Base-by-base conservation (phyloP, 1,140 invertebrate species). In the Archegozetes longisetosus region DNA sequence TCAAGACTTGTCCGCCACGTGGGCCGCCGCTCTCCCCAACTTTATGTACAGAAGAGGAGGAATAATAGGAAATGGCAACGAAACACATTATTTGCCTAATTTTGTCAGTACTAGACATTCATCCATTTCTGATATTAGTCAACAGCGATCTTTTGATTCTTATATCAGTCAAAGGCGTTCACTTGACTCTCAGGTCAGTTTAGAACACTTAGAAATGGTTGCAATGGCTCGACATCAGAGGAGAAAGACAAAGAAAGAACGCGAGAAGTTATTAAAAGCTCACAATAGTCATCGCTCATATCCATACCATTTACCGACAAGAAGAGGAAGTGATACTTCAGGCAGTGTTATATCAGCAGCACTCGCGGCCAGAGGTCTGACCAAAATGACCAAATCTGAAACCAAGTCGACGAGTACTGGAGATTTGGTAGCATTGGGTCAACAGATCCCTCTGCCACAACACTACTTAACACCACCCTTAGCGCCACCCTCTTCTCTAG, bases 11-110 rank as follows among this genome's bases (percentile, higher is more conserved):
- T 74, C 74, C 59, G 88, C 88, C 3, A 85, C 86, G 0, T 93
- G 87, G 86, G 86, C 84, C 49, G 84, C 83, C 40, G 88, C 87
- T 61, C 75, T 94, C 49, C 88, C 88, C 0, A 84, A 88, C 65
- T 79, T 93, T 63, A 81, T 94, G 0, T 82, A 80, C 27, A 74
- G 90, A 22, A 76, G 88, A 66, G 85, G 84, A 61, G 89, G 86
- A 1, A 68, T 89, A 0, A 78, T 69, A 58, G 62, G n/a, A 60
- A 62, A 54, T n/a, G 22, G 3, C 14, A 32, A 59, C 17, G 17
- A 17, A 3, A 59, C 50, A 23, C 48, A 59, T 52, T 59, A 59
- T 53, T 22, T 59, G 9, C n/a, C n/a, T 13, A n/a, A 25, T 40
- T 23, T 9, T 58, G 20, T 14, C 14, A 49, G 52, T 12, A 56